A percentile compares a stretch with the other conserved stretches of the same genome.
These are phyloP conservation scores for Temnothorax longispinosus DNA, from an alignment of 1,140 invertebrate species.

Conservation along the genomic window DNA sequence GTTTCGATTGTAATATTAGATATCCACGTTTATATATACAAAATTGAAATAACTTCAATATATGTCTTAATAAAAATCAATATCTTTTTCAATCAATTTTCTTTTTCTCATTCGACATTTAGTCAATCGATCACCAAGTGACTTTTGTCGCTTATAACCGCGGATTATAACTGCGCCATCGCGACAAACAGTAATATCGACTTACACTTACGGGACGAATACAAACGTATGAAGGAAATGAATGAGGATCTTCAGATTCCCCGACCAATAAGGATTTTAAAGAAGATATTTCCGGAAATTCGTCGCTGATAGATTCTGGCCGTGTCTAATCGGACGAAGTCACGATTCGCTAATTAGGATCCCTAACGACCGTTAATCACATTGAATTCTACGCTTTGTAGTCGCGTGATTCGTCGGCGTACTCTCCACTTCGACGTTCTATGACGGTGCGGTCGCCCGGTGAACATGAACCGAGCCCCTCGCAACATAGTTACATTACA, in stretches of 20 bases:
- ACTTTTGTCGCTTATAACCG: neutral
- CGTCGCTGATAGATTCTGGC: neutral
- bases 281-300: slow-evolving; percentile 50
- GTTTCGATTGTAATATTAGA: neutral
- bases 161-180: neutral
- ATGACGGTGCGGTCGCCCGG: slow-evolving; percentile 29
- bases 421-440: slow-evolving; percentile 50
- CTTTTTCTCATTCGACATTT: neutral
- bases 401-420: slow-evolving; percentile 35
- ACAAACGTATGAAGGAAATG: neutral
- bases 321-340: slow-evolving; percentile 19
- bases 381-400: slow-evolving; percentile 66
- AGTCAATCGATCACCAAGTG: neutral
- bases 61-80: neutral
- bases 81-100: too few relatives aligned
- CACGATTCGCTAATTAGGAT: slow-evolving; percentile 62
- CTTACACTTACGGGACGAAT: neutral
- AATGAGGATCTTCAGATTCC: neutral
- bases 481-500: slow-evolving; percentile 39
- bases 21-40: neutral
- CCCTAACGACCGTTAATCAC: slow-evolving; percentile 67
- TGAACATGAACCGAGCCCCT: slow-evolving; percentile 42
- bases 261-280: neutral
- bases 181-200: neutral
- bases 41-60: neutral